Evolutionary conservation across 2,888 invertebrate genomes (phyloP), one percentile per base, ranked within the genome.

Genomic region (Ormyrus rosae): DNA sequence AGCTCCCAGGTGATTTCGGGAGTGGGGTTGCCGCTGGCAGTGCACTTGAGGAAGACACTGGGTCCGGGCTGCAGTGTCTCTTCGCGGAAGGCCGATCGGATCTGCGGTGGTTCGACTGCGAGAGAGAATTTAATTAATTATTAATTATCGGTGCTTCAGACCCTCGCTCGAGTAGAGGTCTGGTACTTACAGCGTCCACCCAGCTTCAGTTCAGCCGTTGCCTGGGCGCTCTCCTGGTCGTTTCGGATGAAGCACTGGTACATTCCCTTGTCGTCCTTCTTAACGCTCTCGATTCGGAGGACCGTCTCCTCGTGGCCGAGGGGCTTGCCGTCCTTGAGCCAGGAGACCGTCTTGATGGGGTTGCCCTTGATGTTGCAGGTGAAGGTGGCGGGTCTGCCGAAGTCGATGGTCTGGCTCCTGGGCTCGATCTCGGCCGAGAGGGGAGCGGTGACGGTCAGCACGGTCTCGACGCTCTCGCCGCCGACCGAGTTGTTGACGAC

Each of bases 231-330:
- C 90, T 98, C 97, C 89, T 97, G 96, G 86, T 97, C 97, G 89
- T 98, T 98, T 77, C 97, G 93, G 71, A 97, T 96, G 88, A 98
- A 97, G 90, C 98, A 98, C 89, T 98, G 98, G 91, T 98, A 98
- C 98, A 98, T 98, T 87, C 98, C 98, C 89, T 97, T 97, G 91
- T 98, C 98, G 91, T 97, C 97, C 87, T 98, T 96, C 91, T 96
- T 95, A 0, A 98, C 97, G 1, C 96, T 95, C 87, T 96, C 96
- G 86, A 98, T 97, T 84, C 96, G 93, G 64, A 98, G 91, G 77
- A 96, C 94, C 6, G 96, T 94, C 86, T 97, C 97, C 85, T 95
- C 95, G 87, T 96, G 95, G 81, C 95, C 95, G 87, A 98, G 93
- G 78, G 95, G 94, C 91, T 96, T 95, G 84, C 98, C 97, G 90